Evolutionary conservation across 2,797 vertebrate species (phyloP).

Genomic region (Anas georgica): DNA sequence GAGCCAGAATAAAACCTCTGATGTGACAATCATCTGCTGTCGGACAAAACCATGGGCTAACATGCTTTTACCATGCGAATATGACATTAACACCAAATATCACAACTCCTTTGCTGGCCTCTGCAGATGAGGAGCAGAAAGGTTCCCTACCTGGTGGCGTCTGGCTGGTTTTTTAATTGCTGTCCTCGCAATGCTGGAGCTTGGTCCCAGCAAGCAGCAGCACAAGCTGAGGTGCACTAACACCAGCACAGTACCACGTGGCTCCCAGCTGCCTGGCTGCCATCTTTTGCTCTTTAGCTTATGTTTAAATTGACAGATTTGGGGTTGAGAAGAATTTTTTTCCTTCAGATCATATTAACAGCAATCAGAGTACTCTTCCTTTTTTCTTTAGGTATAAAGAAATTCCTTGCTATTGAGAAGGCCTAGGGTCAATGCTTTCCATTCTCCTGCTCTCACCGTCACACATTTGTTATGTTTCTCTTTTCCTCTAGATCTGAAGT

Average conservation of each 20-base stretch:
- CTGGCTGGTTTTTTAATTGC: neutral
- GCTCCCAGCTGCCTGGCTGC: neutral
- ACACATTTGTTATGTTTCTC: neutral
- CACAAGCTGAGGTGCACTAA: fast-evolving
- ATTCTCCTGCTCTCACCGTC: neutral
- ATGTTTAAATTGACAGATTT: neutral
- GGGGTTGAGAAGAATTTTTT: neutral
- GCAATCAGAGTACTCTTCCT: neutral
- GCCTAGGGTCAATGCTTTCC: neutral
- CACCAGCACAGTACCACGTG: fast-evolving
- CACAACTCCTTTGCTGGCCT: fast-evolving
- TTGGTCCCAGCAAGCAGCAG: fast-evolving
- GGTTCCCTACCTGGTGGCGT: fast-evolving
- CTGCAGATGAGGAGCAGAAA: neutral
- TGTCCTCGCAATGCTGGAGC: fast-evolving
- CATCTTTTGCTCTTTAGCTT: neutral
- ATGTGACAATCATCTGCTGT: neutral
- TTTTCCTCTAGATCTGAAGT: neutral
- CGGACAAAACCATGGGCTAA: fast-evolving
- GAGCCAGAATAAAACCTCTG: neutral
- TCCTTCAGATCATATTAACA: neutral
- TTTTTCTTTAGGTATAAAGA: neutral
- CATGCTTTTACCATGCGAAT: fast-evolving
- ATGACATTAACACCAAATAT: fast-evolving
- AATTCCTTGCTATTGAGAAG: neutral